A percentile compares a stretch with the other conserved stretches of the same genome.
These are phyloP conservation scores for Melinopterus prodromus DNA, from an alignment of 2,888 invertebrate genomes.

Conservation along the genomic window DNA sequence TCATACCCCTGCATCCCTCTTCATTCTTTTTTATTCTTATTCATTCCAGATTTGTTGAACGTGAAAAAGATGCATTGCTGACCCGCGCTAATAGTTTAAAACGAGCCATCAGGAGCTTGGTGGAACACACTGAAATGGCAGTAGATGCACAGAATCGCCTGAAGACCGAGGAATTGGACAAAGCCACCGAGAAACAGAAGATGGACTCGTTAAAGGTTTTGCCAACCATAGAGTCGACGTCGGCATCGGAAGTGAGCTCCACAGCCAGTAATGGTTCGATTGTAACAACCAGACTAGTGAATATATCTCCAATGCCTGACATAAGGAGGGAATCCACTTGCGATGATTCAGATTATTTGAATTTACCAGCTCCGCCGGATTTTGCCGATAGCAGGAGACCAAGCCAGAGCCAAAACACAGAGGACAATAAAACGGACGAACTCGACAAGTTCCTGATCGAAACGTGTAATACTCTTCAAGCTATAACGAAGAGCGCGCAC, in stretches of 20 bases:
- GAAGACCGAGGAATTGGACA: conserved; percentile 54
- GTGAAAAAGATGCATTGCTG: conserved; percentile 67
- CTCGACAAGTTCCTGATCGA: conserved; percentile 39
- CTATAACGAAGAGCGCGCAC: conserved; percentile 41
- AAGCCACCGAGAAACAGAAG: conserved; percentile 44
- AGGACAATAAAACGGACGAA: conserved; percentile 10
- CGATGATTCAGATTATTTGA: conserved; percentile 63
- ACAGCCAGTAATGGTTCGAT: conserved; percentile 60
- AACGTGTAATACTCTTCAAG: conserved; percentile 53
- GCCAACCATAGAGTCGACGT: conserved; percentile 60
- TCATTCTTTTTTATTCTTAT: not conserved
- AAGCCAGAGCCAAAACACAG: conserved; percentile 59
- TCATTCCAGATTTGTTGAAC: conserved; percentile 58
- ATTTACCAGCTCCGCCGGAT: conserved; percentile 79
- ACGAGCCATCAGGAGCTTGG: conserved; percentile 80
- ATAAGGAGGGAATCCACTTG: conserved; percentile 68
- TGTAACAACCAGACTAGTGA: conserved; percentile 63
- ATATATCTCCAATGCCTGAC: conserved; percentile 74
- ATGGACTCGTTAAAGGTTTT: conserved; percentile 59
- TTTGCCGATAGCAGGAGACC: conserved; percentile 84
- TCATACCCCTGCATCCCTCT: conserved; percentile 41
- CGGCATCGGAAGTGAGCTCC: conserved; percentile 59
- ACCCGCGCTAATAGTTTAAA: conserved; percentile 83
- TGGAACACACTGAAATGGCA: conserved; percentile 80
- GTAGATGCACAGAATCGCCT: conserved; percentile 67